Conservation (phyloP, 1,140 invertebrate species). For the Scaptomyza hsui region DNA sequence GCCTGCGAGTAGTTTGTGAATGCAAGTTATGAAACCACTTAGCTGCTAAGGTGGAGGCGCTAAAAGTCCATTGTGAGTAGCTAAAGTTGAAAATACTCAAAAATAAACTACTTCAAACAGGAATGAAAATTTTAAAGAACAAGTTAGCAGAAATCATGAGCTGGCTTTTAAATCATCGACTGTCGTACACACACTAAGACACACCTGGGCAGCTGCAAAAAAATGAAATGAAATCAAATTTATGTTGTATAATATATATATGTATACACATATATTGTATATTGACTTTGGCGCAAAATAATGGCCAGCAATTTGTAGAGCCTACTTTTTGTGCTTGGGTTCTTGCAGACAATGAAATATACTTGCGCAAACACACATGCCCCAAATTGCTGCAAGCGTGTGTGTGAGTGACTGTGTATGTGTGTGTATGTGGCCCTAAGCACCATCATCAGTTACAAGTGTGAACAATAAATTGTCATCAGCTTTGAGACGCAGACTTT, state of each 20-base stretch:
- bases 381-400: slow-evolving; percentile 45
- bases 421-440: slow-evolving; percentile 57
- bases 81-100: slow-evolving; percentile 4
- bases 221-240: slow-evolving; percentile 44
- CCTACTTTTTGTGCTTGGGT: slow-evolving; percentile 43
- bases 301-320: slow-evolving; percentile 77
- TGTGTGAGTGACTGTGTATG: slow-evolving; percentile 27
- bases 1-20: slow-evolving; percentile 44
- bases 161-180: slow-evolving; percentile 67
- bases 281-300: slow-evolving; percentile 74
- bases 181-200: slow-evolving; percentile 48
- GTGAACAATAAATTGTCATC: slow-evolving; percentile 83
- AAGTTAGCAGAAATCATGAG: slow-evolving; percentile 41
- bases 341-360: slow-evolving; percentile 78
- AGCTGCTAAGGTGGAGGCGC: slow-evolving; percentile 17
- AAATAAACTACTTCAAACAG: slow-evolving; percentile 16
- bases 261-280: slow-evolving; percentile 49
- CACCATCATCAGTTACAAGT: slow-evolving; percentile 82
- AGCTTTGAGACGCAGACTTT: slow-evolving; percentile 66
- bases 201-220: slow-evolving; percentile 31
- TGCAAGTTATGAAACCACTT: slow-evolving; percentile 63
- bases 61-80: slow-evolving; percentile 34
- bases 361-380: slow-evolving; percentile 63
- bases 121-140: slow-evolving; percentile 33
- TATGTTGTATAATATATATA: slow-evolving; percentile 25